Conservation (phyloP, 2,797 vertebrate genomes). For the Mus minutoides region DNA sequence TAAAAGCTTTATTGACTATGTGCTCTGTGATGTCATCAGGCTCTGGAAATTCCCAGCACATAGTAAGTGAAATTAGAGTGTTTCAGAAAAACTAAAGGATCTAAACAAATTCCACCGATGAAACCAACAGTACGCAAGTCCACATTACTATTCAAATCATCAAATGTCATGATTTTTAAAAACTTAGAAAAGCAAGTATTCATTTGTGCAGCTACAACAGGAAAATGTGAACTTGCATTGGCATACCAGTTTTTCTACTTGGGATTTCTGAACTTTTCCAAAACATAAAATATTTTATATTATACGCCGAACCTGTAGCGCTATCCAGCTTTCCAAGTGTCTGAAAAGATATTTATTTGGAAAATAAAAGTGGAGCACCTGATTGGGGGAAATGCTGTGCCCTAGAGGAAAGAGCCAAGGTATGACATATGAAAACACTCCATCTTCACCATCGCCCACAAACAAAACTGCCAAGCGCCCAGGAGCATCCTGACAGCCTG, state of each 20-base stretch:
- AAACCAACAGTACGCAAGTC: conserved; percentile 81
- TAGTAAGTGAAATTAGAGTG: conserved; percentile 67
- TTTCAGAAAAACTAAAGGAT: conserved; percentile 72
- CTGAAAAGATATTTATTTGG: conserved; percentile 3
- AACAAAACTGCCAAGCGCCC: conserved; percentile 54
- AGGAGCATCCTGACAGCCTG: conserved; percentile 38
- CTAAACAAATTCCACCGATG: conserved; percentile 76
- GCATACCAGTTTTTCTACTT: conserved; percentile 66
- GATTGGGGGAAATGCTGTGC: background rate
- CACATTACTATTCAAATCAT: conserved; percentile 80
- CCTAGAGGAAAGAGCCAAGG: background rate
- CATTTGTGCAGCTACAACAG: conserved; percentile 75
- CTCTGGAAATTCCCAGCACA: conserved; percentile 71
- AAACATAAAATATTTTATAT: conserved; percentile 4
- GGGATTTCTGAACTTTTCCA: conserved; percentile 58
- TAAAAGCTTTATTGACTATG: conserved; percentile 21
- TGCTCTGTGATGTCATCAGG: conserved; percentile 46
- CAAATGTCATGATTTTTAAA: conserved; percentile 72
- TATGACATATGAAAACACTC: conserved; percentile 75
- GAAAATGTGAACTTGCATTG: conserved; percentile 79
- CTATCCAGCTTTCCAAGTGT: rapidly evolving
- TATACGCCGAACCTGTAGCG: conserved; percentile 20
- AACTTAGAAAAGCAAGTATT: conserved; percentile 77
- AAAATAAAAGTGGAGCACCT: conserved; percentile 8
- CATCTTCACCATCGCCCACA: conserved; percentile 39